Base-by-base conservation (phyloP, 2,113 vertebrate genomes). In the Echinops telfairi region DNA sequence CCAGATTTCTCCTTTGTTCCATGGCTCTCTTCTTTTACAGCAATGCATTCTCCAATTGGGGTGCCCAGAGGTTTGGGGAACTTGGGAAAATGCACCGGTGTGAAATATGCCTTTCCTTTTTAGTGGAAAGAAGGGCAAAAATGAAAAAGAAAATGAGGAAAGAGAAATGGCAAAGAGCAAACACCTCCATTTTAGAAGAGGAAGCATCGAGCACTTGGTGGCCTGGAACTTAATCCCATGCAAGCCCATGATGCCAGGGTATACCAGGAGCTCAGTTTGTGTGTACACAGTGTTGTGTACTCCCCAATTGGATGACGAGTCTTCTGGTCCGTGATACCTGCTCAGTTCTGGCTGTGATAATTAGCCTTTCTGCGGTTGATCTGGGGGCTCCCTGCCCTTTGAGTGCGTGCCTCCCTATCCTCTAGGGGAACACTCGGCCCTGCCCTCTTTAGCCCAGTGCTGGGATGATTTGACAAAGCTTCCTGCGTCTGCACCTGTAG, bases 151-250 rank as follows among this genome's bases (percentile, higher is more conserved):
- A 29, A 2, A 31, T 6, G 27, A 29, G 9, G 33, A 15, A 3
- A 22, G 22, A n/a, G 27, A 43, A 27, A 22, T 40, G 38, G n/a
- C 83, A 29, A n/a, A 22, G 3, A 6, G 29, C 25, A 15, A 8
- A 23, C 25, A 3, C 20, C 12, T 27, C 3, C 4, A 14, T 16
- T 20, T 57, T 43, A 33, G 33, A 15, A 29, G 22, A 38, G 11
- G 33, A 23, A 29, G n/a, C 16, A 6, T 0, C 2, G 36, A 20
- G 9, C 16, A 8, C 6, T 4, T 2, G 9, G 3, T 38, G 14
- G 31, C 3, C 27, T 53, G 22, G 20, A 73, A 38, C 33, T 38
- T 60, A 27, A 7, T 58, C 36, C 68, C 33, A 27, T 36, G 7
- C 36, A 86, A 19, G n/a, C 23, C 6, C 1, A 43, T 7, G 40